phyloP scores from a whole-genome alignment of 1,140 invertebrate genomes.

The Drosophila bocki region DNA sequence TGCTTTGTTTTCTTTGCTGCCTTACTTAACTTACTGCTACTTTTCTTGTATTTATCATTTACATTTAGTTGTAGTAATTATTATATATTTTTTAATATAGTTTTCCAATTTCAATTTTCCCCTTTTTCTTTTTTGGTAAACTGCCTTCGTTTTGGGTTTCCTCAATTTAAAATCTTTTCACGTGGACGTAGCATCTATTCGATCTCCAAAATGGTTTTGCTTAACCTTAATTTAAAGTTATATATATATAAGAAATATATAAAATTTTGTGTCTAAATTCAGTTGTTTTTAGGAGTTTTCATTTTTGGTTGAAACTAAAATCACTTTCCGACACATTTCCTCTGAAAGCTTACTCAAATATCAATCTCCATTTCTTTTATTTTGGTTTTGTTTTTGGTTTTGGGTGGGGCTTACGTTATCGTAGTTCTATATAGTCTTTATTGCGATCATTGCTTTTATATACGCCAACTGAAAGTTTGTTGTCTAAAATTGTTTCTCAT shows the following conservation, averaged over 20 bases:
- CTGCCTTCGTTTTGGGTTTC: slow-evolving; percentile 33
- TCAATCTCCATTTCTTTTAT: slow-evolving; percentile 7
- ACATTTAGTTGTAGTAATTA: slow-evolving; percentile 75
- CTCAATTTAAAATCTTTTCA: slow-evolving; percentile 68
- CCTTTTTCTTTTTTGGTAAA: slow-evolving; percentile 38
- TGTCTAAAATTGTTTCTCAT: slow-evolving; percentile 63
- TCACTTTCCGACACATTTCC: slow-evolving; percentile 22
- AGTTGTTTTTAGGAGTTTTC: slow-evolving; percentile 83
- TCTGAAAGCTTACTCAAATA: slow-evolving; percentile 44
- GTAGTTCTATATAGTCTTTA: slow-evolving; percentile 66
- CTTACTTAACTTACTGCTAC: slow-evolving; percentile 71
- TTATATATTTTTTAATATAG: slow-evolving; percentile 60
- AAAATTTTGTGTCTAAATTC: slow-evolving; percentile 82
- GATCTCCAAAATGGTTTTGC: slow-evolving; percentile 60
- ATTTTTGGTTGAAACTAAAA: slow-evolving; percentile 53
- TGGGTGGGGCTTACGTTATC: slow-evolving; percentile 78
- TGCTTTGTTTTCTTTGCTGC: slow-evolving; percentile 67
- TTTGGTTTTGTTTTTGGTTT: slow-evolving; percentile 35
- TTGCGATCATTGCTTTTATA: slow-evolving; percentile 48
- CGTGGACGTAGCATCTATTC: slow-evolving; percentile 56
- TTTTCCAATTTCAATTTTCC: slow-evolving; percentile 13
- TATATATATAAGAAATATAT: slow-evolving; percentile 73
- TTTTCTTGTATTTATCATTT: slow-evolving; percentile 58
- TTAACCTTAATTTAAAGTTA: slow-evolving; percentile 68
- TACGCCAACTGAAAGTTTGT: slow-evolving; percentile 65